phyloP scores from a whole-genome alignment of 1,140 invertebrate genomes.

The Papilio machaon region DNA sequence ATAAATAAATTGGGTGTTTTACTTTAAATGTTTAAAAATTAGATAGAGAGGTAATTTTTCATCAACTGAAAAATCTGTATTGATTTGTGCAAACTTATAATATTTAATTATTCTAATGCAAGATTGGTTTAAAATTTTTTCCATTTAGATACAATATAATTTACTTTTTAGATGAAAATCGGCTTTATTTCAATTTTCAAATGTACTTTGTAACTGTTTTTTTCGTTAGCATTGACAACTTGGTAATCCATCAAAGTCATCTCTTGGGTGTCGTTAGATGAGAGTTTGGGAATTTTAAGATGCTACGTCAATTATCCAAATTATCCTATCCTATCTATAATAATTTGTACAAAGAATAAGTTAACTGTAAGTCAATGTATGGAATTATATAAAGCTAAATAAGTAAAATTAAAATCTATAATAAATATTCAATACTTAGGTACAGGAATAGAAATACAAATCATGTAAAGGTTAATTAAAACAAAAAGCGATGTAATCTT shows the following conservation, averaged over 20 bases:
- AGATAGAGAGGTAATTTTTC: too few species aligned
- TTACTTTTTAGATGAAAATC: background rate
- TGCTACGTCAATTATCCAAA: constrained; percentile 26
- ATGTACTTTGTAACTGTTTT: constrained; percentile 6
- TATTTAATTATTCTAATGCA: too few species aligned
- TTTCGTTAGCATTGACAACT: constrained; percentile 12
- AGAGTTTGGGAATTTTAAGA: constrained; percentile 21
- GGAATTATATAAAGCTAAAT: too few species aligned
- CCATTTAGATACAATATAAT: background rate
- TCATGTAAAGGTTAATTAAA: background rate
- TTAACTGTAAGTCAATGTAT: too few species aligned
- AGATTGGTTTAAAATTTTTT: too few species aligned
- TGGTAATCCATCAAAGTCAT: constrained; percentile 11
- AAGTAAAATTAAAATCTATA: too few species aligned
- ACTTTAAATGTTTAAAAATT: too few species aligned
- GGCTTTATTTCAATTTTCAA: background rate
- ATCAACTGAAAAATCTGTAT: too few species aligned
- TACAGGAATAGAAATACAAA: background rate
- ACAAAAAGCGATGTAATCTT: background rate
- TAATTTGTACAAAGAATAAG: too few species aligned
- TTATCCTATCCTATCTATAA: background rate
- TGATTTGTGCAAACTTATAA: too few species aligned
- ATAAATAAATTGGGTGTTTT: background rate
- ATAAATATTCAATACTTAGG: background rate
- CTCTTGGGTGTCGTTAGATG: constrained; percentile 22